Base-by-base conservation (phyloP, 2,888 invertebrate species). In the Galerucella pusilla region DNA sequence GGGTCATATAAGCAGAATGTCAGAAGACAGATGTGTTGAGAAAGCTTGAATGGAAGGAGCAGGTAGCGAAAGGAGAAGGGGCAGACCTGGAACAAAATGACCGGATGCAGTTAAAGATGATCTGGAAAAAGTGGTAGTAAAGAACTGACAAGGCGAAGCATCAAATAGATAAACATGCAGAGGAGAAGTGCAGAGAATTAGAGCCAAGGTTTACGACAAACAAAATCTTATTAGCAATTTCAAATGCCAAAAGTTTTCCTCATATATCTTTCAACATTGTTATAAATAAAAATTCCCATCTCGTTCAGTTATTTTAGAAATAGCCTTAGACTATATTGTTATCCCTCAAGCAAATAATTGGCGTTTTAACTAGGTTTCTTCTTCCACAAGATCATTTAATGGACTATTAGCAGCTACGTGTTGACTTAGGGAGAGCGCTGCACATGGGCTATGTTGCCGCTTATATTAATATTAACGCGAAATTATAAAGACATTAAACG, bases 371-470 rank as follows among this genome's bases (percentile, higher is more conserved):
- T 63, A 78, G 79, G 75, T 80, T 80, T 49, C 64, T 72, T 81
- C 78, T 80, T 81, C 78, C 75, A 59, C 65, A 61, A 75, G 73
- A 64, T 35, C 71, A 71, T 76, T 69, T 71, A 80, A 80, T 75
- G 80, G 77, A 78, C 80, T 81, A 81, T 81, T 79, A 80, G 81
- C 80, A 81, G 81, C 80, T 81, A 81, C 79, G 77, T 78, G 79
- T 78, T 81, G 79, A 81, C 81, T 81, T 81, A 81, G 76, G 75
- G 74, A 67, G 65, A 59, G 69, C 63, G 74, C 72, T 74, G 77
- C 77, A 80, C 79, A 78, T 77, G 73, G 76, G 78, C 76, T 74
- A 75, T 75, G 75, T 75, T 78, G 79, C 79, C 76, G 75, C 72
- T 78, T 71, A 78, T 79, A 80, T 81, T 80, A 78, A 78, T 79